These are phyloP conservation scores for Formicarius rufipectus DNA, from an alignment of 2,113 vertebrate species.

Conservation along the genomic window DNA sequence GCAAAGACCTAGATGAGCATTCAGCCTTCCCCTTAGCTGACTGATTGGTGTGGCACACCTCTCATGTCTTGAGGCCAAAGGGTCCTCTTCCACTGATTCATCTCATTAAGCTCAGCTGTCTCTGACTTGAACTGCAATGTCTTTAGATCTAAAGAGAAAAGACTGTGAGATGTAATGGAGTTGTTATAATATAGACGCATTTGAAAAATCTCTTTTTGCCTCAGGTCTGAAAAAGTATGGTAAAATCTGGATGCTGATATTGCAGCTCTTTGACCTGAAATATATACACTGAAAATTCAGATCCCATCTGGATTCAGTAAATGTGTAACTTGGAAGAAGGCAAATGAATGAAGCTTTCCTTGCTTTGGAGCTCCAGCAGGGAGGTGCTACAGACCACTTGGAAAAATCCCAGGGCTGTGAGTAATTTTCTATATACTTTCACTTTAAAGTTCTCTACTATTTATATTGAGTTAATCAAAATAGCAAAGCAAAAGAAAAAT, in stretches of 20 bases:
- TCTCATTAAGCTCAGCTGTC: background rate
- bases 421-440: background rate
- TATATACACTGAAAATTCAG: background rate
- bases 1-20: background rate
- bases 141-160: background rate
- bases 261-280: conserved; percentile 13
- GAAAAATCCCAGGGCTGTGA: background rate
- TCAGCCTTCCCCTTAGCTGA: background rate
- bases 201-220: background rate
- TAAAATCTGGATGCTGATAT: background rate
- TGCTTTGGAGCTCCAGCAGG: background rate
- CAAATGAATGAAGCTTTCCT: background rate
- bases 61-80: background rate
- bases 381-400: background rate
- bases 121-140: background rate
- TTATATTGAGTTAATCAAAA: background rate
- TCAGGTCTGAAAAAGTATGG: background rate
- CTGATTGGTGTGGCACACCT: background rate
- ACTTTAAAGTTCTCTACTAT: background rate
- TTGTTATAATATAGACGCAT: background rate
- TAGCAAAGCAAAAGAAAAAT: background rate
- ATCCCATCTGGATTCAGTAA: background rate
- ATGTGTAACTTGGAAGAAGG: background rate
- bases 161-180: background rate
- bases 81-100: background rate